Conservation (phyloP, 2,888 invertebrate genomes). For the Philereme vetulata region DNA sequence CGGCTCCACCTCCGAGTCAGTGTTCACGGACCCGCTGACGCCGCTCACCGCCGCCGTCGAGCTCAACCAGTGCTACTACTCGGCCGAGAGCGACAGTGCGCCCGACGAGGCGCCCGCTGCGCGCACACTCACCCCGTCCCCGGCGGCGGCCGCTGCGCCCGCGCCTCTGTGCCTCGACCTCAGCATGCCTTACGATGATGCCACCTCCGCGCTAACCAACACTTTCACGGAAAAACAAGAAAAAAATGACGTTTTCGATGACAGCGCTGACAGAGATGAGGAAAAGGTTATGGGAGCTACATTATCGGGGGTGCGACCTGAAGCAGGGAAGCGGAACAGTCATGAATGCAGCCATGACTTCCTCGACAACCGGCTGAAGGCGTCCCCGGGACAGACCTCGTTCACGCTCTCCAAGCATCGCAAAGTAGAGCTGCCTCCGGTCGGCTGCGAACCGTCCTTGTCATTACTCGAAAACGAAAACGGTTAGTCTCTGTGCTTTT, state of each 20-base stretch:
- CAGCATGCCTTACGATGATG: conserved; percentile 71
- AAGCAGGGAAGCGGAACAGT: conserved; percentile 54
- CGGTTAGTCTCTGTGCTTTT: conserved; percentile 54
- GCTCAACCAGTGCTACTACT: conserved; percentile 86
- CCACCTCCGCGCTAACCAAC: conserved; percentile 60
- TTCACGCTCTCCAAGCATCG: conserved; percentile 85
- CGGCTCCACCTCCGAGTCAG: conserved; percentile 88
- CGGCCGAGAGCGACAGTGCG: conserved; percentile 84
- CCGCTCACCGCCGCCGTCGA: conserved; percentile 84
- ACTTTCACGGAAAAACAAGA: conserved; percentile 68
- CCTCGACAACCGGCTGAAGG: conserved; percentile 73
- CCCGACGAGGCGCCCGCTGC: conserved; percentile 68
- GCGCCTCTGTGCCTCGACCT: conserved; percentile 41
- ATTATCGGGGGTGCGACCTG: conserved; percentile 62
- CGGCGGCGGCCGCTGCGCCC: conserved; percentile 39
- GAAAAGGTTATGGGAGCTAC: conserved; percentile 75
- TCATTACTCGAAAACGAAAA: conserved; percentile 65
- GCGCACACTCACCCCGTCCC: conserved; percentile 59
- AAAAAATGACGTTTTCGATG: conserved; percentile 69
- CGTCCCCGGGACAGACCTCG: conserved; percentile 73
- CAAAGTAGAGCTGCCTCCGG: conserved; percentile 85
- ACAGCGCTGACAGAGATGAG: conserved; percentile 68
- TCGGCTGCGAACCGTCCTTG: conserved; percentile 64
- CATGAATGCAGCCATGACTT: conserved; percentile 76
- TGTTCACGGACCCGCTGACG: conserved; percentile 89